These are phyloP conservation scores for Tyrophagus putrescentiae DNA, from an alignment of 1,140 invertebrate genomes.

Conservation along the genomic window DNA sequence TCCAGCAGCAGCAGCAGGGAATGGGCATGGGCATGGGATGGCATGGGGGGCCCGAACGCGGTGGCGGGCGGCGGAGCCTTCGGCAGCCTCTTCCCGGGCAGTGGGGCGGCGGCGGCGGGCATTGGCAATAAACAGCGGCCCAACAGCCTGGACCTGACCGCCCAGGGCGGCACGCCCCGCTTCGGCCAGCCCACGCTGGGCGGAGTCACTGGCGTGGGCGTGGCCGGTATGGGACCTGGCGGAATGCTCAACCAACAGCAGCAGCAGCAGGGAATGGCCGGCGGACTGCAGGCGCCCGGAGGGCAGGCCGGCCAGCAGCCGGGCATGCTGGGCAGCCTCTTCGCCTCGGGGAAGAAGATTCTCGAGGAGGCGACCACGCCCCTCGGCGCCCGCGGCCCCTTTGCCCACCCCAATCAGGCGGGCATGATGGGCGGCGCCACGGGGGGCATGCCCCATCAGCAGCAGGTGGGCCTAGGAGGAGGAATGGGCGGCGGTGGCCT, in stretches of 20 bases:
- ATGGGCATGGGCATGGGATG: constrained; percentile 17
- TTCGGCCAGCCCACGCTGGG: not conserved
- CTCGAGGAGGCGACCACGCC: constrained; percentile 24
- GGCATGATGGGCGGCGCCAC: constrained; percentile 3
- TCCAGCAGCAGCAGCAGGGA: constrained; percentile 15
- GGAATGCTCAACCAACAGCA: constrained; percentile 12
- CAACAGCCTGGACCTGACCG: constrained; percentile 14
- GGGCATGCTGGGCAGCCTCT: constrained; percentile 17
- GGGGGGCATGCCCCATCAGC: not conserved
- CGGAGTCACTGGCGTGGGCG: not conserved
- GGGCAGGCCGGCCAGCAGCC: constrained; percentile 18
- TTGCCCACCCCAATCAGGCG: constrained; percentile 18
- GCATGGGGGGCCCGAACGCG: constrained; percentile 10
- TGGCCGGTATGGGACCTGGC: constrained; percentile 32
- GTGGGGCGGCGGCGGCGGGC: not conserved
- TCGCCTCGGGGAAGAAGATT: constrained; percentile 22
- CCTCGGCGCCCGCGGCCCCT: constrained; percentile 15
- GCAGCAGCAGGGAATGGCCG: constrained; percentile 9
- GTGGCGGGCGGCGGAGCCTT: not conserved
- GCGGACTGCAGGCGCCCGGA: constrained; percentile 6
- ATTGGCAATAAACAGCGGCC: constrained; percentile 22
- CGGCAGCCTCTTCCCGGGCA: constrained; percentile 15
- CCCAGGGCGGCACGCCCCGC: not conserved
- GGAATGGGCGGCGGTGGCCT: not conserved
- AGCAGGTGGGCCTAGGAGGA: not conserved